Conservation (phyloP, 2,888 invertebrate genomes). For the Nephrotoma flavescens region DNA sequence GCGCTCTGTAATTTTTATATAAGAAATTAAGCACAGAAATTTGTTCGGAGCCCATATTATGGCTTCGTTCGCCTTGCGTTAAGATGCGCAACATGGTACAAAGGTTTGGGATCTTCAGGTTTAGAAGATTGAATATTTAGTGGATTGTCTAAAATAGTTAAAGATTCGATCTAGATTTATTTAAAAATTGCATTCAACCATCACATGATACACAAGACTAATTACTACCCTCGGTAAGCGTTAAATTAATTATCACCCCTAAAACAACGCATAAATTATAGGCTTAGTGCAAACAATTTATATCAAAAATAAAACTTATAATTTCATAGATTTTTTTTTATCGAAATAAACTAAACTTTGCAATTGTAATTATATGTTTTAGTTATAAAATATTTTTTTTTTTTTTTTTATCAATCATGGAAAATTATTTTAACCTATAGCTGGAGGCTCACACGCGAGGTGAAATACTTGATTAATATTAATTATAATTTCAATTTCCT, state of each 20-base stretch:
- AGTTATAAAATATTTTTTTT: background rate
- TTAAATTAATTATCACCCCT: background rate
- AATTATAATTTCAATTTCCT: background rate
- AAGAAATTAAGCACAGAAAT: too few relatives aligned
- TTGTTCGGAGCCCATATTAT: too few relatives aligned
- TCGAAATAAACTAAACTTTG: background rate
- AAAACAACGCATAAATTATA: background rate
- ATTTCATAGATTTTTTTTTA: background rate
- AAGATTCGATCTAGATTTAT: too few relatives aligned
- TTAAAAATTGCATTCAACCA: too few relatives aligned
- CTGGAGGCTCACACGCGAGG: background rate
- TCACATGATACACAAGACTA: background rate
- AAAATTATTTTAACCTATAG: slow-evolving; percentile 3
- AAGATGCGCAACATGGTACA: too few relatives aligned
- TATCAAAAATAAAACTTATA: background rate
- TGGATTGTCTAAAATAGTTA: too few relatives aligned
- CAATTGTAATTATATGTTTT: background rate
- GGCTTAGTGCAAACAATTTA: background rate
- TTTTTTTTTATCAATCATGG: slow-evolving; percentile 1
- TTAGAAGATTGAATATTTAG: too few relatives aligned
- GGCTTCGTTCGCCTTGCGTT: too few relatives aligned
- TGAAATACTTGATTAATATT: slow-evolving; percentile 2
- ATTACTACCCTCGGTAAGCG: background rate
- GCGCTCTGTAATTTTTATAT: too few relatives aligned
- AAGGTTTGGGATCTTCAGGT: too few relatives aligned